Evolutionary conservation across 2,113 vertebrate genomes (phyloP).

Genomic region (Cephalopholis sonnerati): DNA sequence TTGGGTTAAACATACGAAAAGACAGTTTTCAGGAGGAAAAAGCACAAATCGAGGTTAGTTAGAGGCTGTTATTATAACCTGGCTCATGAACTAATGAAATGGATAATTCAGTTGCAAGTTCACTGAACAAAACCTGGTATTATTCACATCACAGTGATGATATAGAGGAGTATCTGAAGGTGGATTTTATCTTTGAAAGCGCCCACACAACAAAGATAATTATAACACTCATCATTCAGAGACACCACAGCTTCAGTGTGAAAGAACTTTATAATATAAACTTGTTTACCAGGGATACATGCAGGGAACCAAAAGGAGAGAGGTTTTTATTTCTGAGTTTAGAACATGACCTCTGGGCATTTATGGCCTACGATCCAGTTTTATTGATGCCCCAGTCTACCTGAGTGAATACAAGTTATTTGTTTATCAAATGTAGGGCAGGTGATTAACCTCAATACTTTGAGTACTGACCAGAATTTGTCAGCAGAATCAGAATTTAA

Average conservation of each 20-base stretch:
- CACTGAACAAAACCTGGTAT: background rate
- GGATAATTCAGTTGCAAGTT: background rate
- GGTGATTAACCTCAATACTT: too few species aligned
- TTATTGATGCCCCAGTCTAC: background rate
- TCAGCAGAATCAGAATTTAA: too few species aligned
- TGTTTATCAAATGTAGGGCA: too few species aligned
- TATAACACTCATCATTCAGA: background rate
- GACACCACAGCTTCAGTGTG: background rate
- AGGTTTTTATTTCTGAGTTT: background rate
- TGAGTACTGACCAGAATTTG: too few species aligned
- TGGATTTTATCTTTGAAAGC: background rate
- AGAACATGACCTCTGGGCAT: background rate
- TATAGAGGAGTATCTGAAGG: background rate
- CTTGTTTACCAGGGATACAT: too few species aligned
- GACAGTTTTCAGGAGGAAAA: background rate
- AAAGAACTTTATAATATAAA: slow-evolving; percentile 9
- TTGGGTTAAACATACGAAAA: too few species aligned
- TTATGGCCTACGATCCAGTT: background rate
- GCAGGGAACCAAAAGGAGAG: background rate
- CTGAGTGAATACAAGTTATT: too few species aligned
- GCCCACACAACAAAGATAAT: slow-evolving; percentile 35
- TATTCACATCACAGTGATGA: background rate
- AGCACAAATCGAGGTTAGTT: background rate
- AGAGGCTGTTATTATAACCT: background rate
- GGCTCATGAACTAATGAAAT: background rate